Conservation (phyloP, 1,140 invertebrate genomes). For the Monomorium pharaonis region DNA sequence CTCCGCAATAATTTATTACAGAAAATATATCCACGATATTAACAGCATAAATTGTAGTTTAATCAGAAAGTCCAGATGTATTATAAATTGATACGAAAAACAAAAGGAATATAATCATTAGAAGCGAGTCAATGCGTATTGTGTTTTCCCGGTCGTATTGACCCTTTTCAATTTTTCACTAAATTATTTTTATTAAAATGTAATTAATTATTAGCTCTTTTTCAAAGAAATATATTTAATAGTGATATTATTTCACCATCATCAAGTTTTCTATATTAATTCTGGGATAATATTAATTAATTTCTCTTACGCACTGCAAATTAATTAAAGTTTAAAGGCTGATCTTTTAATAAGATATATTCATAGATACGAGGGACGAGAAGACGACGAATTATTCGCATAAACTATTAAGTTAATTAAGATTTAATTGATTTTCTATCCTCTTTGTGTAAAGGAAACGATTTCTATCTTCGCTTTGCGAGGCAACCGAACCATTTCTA, state of each 20-base stretch:
- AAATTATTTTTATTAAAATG: background rate
- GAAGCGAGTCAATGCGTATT: background rate
- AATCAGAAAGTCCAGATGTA: background rate
- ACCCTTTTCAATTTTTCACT: background rate
- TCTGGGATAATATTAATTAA: background rate
- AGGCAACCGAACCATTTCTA: background rate
- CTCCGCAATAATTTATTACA: conserved; percentile 20
- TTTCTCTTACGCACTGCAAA: background rate
- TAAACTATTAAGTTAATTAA: conserved; percentile 8
- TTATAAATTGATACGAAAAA: background rate
- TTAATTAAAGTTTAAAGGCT: conserved; percentile 22
- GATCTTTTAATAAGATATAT: background rate
- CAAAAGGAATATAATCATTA: background rate
- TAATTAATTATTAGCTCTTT: conserved; percentile 6
- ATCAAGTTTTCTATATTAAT: conserved; percentile 15
- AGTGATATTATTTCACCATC: background rate
- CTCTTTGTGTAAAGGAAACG: background rate
- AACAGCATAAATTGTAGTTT: background rate
- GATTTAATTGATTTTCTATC: background rate
- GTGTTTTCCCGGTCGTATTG: background rate
- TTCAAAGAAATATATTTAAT: background rate
- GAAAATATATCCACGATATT: conserved; percentile 4
- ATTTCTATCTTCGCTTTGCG: background rate
- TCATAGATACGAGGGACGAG: background rate
- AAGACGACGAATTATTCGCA: background rate